Evolutionary conservation across 2,797 vertebrate genomes (phyloP), one percentile per base, ranked within the genome.

Genomic region (Prunella strophiata): DNA sequence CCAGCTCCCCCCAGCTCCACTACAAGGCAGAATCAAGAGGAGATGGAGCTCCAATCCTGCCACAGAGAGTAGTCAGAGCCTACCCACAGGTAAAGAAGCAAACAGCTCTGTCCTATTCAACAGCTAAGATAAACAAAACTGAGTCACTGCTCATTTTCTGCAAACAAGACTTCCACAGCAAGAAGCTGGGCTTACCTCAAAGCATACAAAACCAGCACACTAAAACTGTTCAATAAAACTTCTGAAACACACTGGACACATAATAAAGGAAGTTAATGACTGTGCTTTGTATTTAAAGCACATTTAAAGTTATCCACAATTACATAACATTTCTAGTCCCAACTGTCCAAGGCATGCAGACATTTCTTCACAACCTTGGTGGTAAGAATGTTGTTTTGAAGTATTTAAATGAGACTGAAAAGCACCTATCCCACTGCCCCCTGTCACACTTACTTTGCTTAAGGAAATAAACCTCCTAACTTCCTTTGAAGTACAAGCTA

Each of bases 1-100:
- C 5, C 3, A 1, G 17, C 23, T 36, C 7, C 8, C 34, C 18
- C 4, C 17, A 14, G 2, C n/a, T 38, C 32, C 15, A 2, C 2
- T 8, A 13, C 16, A 45, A 75, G 19, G 15, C 48, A 77, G 62
- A 86, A 86, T 54, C 58, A 75, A 61, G 61, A 62, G 11, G 27
- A 62, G 34, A n/a, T 7, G 30, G 47, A 52, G 52, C 43, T 74
- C 52, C 22, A 47, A 4, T 20, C 10, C 45, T 7, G 27, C 48
- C 7, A 2, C 3, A 57, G 36, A 50, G 2, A 14, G 34, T 11
- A 19, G 25, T 9, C 6, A 8, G 29, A 68, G 26, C 42, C 18
- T 42, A 82, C 32, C 7, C 38, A 21, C 11, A 13, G 5, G 5
- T 11, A 43, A 47, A 29, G 32, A 32, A 72, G n/a, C 17, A 58